Base-by-base conservation (phyloP, 2,888 invertebrate genomes). In the Melanotus villosus region DNA sequence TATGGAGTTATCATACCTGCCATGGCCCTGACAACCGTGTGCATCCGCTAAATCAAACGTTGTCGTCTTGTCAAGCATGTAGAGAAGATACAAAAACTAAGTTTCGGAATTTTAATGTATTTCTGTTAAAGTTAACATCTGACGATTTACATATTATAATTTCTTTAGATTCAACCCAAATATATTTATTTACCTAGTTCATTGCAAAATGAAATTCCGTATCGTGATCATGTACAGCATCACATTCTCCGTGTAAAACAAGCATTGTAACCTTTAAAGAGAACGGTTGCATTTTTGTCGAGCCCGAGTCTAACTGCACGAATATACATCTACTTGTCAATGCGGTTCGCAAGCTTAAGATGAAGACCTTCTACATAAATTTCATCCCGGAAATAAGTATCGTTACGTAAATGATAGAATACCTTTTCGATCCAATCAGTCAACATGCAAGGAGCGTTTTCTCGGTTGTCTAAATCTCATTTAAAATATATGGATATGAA, bases 1-100 rank as follows among this genome's bases (percentile, higher is more conserved):
- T 81, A 83, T 81, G 81, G 80, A 83, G 84, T 83, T 84, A 84
- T 84, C 83, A 83, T 83, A 83, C 80, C 80, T 76, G 75, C 77
- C 75, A 74, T 75, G 75, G 77, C 78, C 80, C 78, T 79, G 82
- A 80, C 81, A 83, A 82, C 81, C 79, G 77, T 76, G 74, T 77
- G 80, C 78, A 75, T 77, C 71, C 75, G 75, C 76, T 82, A 82
- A 82, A 82, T 83, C 83, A 82, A 81, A 81, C 76, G 75, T 77
- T 21, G 10, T 38, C 26, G 43, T 32, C 59, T 58, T 47, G 58
- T 65, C 58, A 65, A 47, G 18, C 32, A 16, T 30, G 34, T 12
- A 7, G 30, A 26, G n/a, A 7, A 4, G 10, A 19, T 38, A 36
- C 16, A 56, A 56, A 56, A 56, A 56, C 12, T 30, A 30, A 1